Base-by-base conservation (phyloP, 2,797 vertebrate species). In the Nothura maculosa region DNA sequence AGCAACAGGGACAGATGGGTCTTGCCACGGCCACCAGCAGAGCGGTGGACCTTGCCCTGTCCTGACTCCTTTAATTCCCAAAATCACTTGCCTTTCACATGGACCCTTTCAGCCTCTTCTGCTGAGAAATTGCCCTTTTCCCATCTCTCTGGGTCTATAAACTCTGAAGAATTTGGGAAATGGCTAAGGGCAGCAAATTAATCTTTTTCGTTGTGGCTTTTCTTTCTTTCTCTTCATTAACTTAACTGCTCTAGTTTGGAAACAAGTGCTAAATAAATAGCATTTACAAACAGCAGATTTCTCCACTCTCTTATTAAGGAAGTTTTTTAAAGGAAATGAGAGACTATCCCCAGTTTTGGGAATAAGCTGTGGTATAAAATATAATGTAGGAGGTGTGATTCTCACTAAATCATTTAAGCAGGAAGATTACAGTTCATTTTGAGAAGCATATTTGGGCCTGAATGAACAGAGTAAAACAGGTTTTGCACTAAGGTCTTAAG, bases 141-240 rank as follows among this genome's bases (percentile, higher is more conserved):
- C 32, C 62, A 60, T 93, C 92, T 85, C 89, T 42, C 36, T 95
- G 84, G 85, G 42, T 86, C 92, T 87, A 93, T 96, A 92, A 92
- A 95, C 45, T 38, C 70, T 54, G 48, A 91, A 93, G 32, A 93
- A 89, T 86, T 86, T 91, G 63, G 60, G 93, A 89, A 92, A 89
- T 74, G 57, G 40, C 85, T 93, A 63, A 0, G 0, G 77, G 93
- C 90, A 85, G 74, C 73, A 83, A 81, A 87, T 92, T 85, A 89
- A 64, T 88, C 6, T 61, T 69, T 88, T 81, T 85, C 17, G 45
- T 61, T 91, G 43, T 66, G 17, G 7, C 58, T 58, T 27, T 3
- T 24, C 48, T 50, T 57, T 48, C 30, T 40, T 30, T 14, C 21
- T 58, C 25, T 54, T 67, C 76, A 81, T 94, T 93, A 89, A 66